Evolutionary conservation across 2,888 invertebrate genomes (phyloP), one percentile per base, ranked within the genome.

Genomic region (Lasioglossum calceatum): DNA sequence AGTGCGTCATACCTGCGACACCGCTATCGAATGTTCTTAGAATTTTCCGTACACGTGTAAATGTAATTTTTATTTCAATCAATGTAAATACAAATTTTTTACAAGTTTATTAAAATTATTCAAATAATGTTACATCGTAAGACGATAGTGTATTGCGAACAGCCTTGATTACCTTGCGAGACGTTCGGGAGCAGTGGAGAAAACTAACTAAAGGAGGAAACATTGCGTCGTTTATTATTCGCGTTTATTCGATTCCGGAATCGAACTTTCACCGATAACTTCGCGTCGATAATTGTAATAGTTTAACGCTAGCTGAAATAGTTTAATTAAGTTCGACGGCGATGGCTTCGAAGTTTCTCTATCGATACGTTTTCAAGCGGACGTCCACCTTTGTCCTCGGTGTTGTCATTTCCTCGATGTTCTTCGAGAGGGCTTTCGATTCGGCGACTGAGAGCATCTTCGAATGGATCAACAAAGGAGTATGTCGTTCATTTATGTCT

Each of bases 351-450:
- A 85, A 87, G 47, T 79, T 89, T 7, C 72, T 93, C 67, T 93
- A 94, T 76, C 87, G 89, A 7, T 90, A 87, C 0, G 32, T 96
- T 19, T 95, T 95, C 85, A 94, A 94, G 79, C 93, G 96, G 74
- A 95, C 95, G 3, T 96, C 96, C 23, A 95, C 95, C 8, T 95
- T 95, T 80, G 93, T 94, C 16, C 88, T 96, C 32, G 93, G 95
- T 0, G 92, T 95, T 36, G 91, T 96, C 14, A 92, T 93, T 47
- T 93, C 94, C 27, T 95, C 96, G 23, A 94, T 96, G 88, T 93
- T 95, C 79, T 96, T 96, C 85, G 96, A 96, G 87, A 92, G 95
- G 81, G 93, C 93, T n/a, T 95, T 95, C 85, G 96, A 96, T 89
- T 91, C 94, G 3, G 88, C 92, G 0, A 93, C 94, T 19, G 95